phyloP scores from a whole-genome alignment of 2,888 invertebrate species.

The Apoda limacodes region DNA sequence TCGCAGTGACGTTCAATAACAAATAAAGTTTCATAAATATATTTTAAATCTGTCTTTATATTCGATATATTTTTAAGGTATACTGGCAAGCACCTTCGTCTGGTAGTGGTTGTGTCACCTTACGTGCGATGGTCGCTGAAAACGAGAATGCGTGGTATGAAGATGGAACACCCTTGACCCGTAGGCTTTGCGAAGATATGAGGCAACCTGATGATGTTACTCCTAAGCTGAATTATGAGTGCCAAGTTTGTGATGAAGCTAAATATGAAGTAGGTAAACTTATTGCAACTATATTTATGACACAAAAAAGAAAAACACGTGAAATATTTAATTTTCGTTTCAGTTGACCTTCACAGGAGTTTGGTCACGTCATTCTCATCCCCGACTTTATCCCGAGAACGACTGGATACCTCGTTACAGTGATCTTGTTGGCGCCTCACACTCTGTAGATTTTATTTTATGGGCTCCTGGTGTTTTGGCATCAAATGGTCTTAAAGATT shows the following conservation, averaged over 20 bases:
- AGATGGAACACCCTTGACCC: slow-evolving; percentile 44
- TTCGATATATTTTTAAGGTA: slow-evolving; percentile 27
- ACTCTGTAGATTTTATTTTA: slow-evolving; percentile 37
- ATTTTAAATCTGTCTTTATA: no score
- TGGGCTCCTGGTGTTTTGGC: slow-evolving; percentile 51
- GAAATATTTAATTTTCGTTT: slow-evolving; percentile 2
- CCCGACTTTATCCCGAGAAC: slow-evolving; percentile 46
- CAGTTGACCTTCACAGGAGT: slow-evolving; percentile 50
- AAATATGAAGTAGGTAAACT: slow-evolving; percentile 45
- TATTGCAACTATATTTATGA: not conserved
- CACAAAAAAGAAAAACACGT: not conserved
- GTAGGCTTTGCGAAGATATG: slow-evolving; percentile 46
- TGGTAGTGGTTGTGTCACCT: slow-evolving; percentile 49
- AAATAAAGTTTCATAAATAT: not conserved
- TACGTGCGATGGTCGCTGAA: slow-evolving; percentile 54
- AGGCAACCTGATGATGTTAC: slow-evolving; percentile 53
- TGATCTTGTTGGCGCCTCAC: slow-evolving; percentile 52
- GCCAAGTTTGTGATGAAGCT: slow-evolving; percentile 52
- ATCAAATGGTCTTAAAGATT: slow-evolving; percentile 39
- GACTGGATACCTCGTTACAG: slow-evolving; percentile 53
- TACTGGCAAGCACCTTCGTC: slow-evolving; percentile 57
- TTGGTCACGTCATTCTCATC: slow-evolving; percentile 58
- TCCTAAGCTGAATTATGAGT: slow-evolving; percentile 44
- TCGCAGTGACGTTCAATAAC: not conserved
- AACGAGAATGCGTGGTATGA: slow-evolving; percentile 51